Evolutionary conservation across 1,140 invertebrate genomes (phyloP), one percentile per base, ranked within the genome.

Genomic region (Ganaspis sp.): DNA sequence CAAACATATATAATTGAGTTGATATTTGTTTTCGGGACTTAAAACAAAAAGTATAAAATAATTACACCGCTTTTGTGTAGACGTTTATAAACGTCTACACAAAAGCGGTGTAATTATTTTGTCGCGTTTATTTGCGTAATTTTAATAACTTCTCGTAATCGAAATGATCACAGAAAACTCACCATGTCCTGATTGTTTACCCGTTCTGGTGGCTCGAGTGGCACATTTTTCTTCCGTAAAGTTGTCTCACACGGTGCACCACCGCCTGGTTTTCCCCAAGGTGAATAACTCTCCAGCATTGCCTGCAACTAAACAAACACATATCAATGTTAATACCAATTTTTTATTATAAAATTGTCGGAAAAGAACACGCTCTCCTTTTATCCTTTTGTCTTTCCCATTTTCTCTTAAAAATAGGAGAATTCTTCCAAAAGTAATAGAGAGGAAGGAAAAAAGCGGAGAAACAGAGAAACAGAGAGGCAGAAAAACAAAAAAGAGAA

Each of bases 201-300:
- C 17, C 69, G 71, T 54, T 84, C 79, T 38, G 70, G 40, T 9
- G 87, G 87, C 26, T 91, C 87, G 75, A 90, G 77, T 29, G 72
- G 84, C 58, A 91, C 86, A 83, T 90, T 91, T 84, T 88, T 86
- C 85, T 91, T 92, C 11, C 91, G 86, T n/a, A 92, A 75, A 9
- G 87, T 85, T 9, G 87, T 83, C 3, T 83, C 80, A 38, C 88
- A 92, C 11, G 91, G 91, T 12, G 92, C 92, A 17, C 92, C 92
- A 34, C 90, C 88, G 6, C 91, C 92, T 5, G 92, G 90, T 69
- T 87, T 87, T 69, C 92, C 92, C 90, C 91, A 92, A 26, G 92
- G 92, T 75, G 89, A 89, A 81, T 92, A 92, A 84, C 79, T 86
- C 58, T 81, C 74, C 77, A 90, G 79, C 85, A 91, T 89, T 73